Conservation (phyloP, 2,113 vertebrate genomes). For the Alces alces region DNA sequence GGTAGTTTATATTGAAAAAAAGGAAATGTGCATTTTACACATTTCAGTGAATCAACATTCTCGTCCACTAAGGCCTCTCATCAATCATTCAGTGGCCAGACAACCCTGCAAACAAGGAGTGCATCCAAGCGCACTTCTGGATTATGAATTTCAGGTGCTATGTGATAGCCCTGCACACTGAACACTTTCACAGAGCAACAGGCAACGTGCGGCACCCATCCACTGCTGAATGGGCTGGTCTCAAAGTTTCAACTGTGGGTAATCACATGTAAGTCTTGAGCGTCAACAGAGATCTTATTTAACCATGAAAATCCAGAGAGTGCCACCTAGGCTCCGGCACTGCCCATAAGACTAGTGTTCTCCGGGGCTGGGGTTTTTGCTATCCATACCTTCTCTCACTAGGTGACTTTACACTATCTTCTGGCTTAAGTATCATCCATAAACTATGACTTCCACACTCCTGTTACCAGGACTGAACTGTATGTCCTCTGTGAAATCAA, state of each 20-base stretch:
- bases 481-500: not conserved
- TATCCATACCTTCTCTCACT: not conserved
- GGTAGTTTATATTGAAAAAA: constrained; percentile 39
- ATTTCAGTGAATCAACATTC: constrained; percentile 54
- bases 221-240: not conserved
- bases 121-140: constrained; percentile 26
- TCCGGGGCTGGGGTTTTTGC: not conserved
- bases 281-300: constrained; percentile 33
- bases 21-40: constrained; percentile 68
- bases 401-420: not conserved
- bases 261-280: constrained; percentile 15
- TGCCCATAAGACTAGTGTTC: not conserved
- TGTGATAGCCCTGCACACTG: not conserved
- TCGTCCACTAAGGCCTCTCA: constrained; percentile 46
- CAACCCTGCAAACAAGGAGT: constrained; percentile 33
- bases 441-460: not conserved
- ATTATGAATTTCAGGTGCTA: constrained; percentile 19
- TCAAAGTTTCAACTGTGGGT: constrained; percentile 27
- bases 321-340: not conserved
- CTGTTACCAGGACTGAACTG: not conserved
- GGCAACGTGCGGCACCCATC: not conserved
- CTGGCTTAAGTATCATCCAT: not conserved
- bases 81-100: constrained; percentile 61
- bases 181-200: not conserved
- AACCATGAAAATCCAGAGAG: not conserved